Evolutionary conservation across 64 coral and sea anemone species (phyloP).

Genomic region (Catalaphyllia jardinei): DNA sequence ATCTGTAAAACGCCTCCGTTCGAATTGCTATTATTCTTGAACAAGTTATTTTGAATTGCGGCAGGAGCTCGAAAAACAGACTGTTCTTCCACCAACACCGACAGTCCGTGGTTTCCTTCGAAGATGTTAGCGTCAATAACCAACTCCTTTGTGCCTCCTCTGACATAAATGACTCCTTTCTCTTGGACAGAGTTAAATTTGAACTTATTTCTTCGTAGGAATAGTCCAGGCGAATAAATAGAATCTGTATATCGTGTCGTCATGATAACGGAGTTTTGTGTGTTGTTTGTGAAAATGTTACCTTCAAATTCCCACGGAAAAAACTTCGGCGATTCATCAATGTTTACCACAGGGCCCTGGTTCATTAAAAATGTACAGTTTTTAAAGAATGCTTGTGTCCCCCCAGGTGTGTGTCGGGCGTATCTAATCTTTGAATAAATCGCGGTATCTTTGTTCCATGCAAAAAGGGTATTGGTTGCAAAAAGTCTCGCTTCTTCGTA

Average conservation of each 20-base stretch:
- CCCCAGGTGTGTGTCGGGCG: not conserved
- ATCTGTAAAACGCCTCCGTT: conserved; percentile 41
- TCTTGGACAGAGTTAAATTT: conserved; percentile 41
- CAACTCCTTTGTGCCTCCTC: not conserved
- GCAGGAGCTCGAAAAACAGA: not conserved
- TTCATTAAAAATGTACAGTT: conserved; percentile 25
- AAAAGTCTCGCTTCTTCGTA: not conserved
- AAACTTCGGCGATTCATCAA: not conserved
- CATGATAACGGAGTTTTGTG: conserved; percentile 6
- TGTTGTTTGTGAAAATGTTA: conserved; percentile 13
- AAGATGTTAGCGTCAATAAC: conserved; percentile 52
- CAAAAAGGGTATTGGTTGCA: not conserved
- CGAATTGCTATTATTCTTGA: conserved; percentile 36
- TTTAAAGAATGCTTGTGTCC: not conserved
- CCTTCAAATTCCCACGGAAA: conserved; percentile 20
- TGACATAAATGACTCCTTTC: conserved; percentile 52
- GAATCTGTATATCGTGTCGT: not conserved
- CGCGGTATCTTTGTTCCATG: not conserved
- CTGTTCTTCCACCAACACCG: conserved; percentile 25
- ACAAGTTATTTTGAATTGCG: conserved; percentile 33
- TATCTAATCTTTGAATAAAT: not conserved
- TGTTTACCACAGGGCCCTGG: conserved; percentile 15
- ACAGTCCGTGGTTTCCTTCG: conserved; percentile 42
- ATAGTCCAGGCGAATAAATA: not conserved
- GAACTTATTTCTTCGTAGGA: conserved; percentile 53